Base-by-base conservation (phyloP, 2,888 invertebrate genomes). In the Arrhopalites spinosus region DNA sequence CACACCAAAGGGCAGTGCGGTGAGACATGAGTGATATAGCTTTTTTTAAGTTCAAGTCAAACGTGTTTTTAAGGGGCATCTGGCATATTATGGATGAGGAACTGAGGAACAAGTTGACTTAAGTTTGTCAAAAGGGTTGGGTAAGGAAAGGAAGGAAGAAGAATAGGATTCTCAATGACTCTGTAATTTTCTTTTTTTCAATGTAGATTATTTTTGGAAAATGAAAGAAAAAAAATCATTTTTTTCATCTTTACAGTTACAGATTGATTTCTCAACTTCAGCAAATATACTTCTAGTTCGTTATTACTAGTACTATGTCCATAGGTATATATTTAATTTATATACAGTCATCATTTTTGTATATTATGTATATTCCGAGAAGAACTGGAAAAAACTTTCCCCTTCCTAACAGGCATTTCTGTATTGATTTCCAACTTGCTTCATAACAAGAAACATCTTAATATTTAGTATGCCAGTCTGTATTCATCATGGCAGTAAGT, bases 1-100 rank as follows among this genome's bases (percentile, higher is more conserved):
- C 94, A 93, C 91, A 92, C 91, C 91, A 92, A 93, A 92, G 89
- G 91, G 90, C 89, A 91, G 91, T 90, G 91, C 90, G 90, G 91
- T 91, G 91, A 91, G 86, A 87, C 85, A 85, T 81, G 80, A 83
- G 81, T 83, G 83, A 84, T 82, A 84, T 81, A 84, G 83, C 82
- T 83, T 82, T 77, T 67, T 30, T 64, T 81, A 82, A 81, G n/a
- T 23, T 53, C n/a, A 53, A n/a, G 79, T 77, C 78, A 75, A 79
- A 80, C 66, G 79, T 77, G 78, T 77, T 76, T 74, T 20, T 50
- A 56, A 70, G 74, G 79, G 86, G 85, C 86, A 86, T 56, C 59
- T 47, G 56, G 53, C n/a, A 36, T 15, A 53, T n/a, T n/a, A 20
- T 47, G 2, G 1, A 59, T 53, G 50, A 70, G 11, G 30, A 8